Base-by-base conservation (phyloP, 2,797 vertebrate genomes). In the Echiichthys vipera region DNA sequence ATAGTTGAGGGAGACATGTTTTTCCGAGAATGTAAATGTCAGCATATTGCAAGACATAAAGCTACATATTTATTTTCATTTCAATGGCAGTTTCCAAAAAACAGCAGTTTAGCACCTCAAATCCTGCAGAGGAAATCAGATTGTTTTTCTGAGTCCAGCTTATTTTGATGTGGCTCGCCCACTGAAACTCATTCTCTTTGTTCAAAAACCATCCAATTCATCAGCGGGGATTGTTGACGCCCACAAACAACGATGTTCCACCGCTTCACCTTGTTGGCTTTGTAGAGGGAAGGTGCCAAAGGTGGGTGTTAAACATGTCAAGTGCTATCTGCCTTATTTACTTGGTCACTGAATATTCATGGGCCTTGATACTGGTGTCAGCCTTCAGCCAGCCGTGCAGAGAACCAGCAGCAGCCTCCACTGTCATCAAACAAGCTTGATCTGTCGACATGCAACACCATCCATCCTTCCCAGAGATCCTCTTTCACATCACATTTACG, bases 281-380 rank as follows among this genome's bases (percentile, higher is more conserved):
- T 84, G 80, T 51, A 36, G 77, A 76, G 74, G 59, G 66, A 78
- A 76, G 68, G 89, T 87, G 88, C 90, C 90, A 93, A 87, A 92
- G 84, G 91, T 91, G 86, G 82, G 88, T 92, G 91, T 93, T 88
- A 67, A 89, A 88, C 91, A 90, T 83, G 89, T 92, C 89, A 86
- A 88, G 87, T 67, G 80, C 86, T 91, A 79, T 88, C 81, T 87
- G 88, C 88, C 81, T 91, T 90, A 90, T 93, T 93, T 90, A 89
- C 86, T 83, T 65, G 84, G 68, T 40, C 68, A 39, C 86, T 93
- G 89, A 93, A 92, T 93, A 94, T 94, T 92, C 93, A 92, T 89
- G 78, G 46, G 15, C 14, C 75, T 55, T 62, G 81, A 88, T 91
- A 62, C 85, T 9, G 74, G 80, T 81, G 87, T 89, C 84, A 82